Percentiles rank a stretch among this genome's conserved stretches.
Conservation (phyloP, 2,888 invertebrate genomes). For the Polyommatus icarus region DNA sequence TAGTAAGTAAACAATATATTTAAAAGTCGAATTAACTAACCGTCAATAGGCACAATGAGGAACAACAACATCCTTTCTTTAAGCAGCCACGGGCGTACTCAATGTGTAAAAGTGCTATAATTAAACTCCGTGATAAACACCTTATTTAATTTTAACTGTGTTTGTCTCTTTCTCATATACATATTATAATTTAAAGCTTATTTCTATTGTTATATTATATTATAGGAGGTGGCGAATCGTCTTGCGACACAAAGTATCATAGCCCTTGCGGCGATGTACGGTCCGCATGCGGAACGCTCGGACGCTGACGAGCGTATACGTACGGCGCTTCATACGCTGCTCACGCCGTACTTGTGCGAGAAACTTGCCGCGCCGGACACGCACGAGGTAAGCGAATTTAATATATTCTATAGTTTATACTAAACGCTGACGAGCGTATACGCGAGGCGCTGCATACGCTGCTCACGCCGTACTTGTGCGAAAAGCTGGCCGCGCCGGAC, state of each 20-base stretch:
- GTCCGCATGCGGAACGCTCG: slow-evolving; percentile 75
- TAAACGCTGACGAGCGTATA: slow-evolving; percentile 76
- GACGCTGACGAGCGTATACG: slow-evolving; percentile 80
- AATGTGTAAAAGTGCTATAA: too few relatives aligned
- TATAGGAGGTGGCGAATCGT: slow-evolving; percentile 93
- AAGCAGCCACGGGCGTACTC: too few relatives aligned
- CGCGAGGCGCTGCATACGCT: slow-evolving; percentile 81
- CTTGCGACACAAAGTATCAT: slow-evolving; percentile 92
- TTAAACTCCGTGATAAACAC: too few relatives aligned
- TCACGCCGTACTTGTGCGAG: slow-evolving; percentile 93
- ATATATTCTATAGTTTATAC: not conserved
- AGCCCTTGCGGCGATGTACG: slow-evolving; percentile 91
- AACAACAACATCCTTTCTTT: too few relatives aligned
- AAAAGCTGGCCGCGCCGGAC: slow-evolving; percentile 85
- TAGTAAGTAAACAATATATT: too few relatives aligned
- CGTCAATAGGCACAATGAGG: too few relatives aligned
- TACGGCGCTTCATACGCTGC: slow-evolving; percentile 80
- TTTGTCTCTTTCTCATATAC: too few relatives aligned
- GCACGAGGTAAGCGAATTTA: slow-evolving; percentile 82
- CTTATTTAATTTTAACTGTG: too few relatives aligned
- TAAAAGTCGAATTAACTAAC: too few relatives aligned
- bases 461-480: slow-evolving; percentile 92
- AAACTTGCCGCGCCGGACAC: slow-evolving; percentile 86
- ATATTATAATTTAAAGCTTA: not conserved
- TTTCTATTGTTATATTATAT: not conserved